Percentiles rank a stretch among this genome's conserved stretches.
Evolutionary conservation across 2,113 vertebrate species (phyloP).

Genomic region (Nibea albiflora): DNA sequence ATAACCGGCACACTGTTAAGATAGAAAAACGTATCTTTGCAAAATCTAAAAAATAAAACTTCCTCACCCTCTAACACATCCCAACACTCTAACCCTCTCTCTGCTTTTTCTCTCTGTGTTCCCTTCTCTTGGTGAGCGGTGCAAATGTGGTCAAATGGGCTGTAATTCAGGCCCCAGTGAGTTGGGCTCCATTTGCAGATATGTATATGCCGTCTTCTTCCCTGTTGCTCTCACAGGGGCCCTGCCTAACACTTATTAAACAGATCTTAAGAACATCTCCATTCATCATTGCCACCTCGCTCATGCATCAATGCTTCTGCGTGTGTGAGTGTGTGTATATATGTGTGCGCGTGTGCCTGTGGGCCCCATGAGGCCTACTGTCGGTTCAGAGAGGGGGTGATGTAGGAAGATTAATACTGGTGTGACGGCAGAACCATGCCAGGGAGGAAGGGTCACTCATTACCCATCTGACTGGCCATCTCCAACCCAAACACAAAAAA

Average conservation of each 20-base stretch:
- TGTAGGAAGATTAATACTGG: constrained; percentile 78
- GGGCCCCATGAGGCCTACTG: constrained; percentile 65
- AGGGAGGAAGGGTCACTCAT: constrained; percentile 79
- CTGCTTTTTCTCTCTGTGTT: background rate
- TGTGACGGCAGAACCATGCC: constrained; percentile 73
- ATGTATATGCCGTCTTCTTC: constrained; percentile 35
- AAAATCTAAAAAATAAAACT: background rate
- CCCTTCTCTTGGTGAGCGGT: constrained; percentile 11
- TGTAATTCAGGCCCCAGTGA: constrained; percentile 50
- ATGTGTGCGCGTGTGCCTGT: constrained; percentile 26
- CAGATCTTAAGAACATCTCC: constrained; percentile 76
- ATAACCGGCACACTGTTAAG: background rate
- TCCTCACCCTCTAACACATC: background rate
- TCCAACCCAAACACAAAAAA: constrained; percentile 44
- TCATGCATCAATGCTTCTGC: constrained; percentile 71
- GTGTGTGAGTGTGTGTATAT: constrained; percentile 15
- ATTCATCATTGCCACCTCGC: constrained; percentile 78
- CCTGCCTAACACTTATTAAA: constrained; percentile 77
- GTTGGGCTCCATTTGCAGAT: constrained; percentile 44
- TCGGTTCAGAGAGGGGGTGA: constrained; percentile 58
- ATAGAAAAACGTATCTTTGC: background rate
- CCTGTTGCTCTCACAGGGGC: constrained; percentile 45
- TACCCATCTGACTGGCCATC: constrained; percentile 76
- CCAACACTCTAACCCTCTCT: background rate
- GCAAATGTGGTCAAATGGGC: constrained; percentile 64